A percentile compares a stretch with the other conserved stretches of the same genome.
These are phyloP conservation scores for Selene dorsalis DNA, from an alignment of 2,797 vertebrate genomes.

Conservation along the genomic window DNA sequence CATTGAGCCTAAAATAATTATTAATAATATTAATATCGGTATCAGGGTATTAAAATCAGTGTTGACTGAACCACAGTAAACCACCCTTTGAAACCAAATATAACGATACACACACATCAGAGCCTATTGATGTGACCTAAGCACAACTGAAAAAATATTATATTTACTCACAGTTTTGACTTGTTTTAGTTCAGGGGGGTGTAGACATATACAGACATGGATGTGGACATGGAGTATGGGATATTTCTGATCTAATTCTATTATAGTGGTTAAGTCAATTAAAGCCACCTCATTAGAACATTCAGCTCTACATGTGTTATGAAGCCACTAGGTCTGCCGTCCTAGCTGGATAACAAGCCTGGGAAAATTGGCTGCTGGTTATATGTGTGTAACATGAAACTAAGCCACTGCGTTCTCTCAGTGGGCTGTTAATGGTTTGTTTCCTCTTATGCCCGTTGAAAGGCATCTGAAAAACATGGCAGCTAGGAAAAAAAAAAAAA, in stretches of 20 bases:
- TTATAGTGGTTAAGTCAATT: conserved; percentile 51
- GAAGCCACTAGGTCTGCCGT: conserved; percentile 42
- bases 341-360: conserved; percentile 40
- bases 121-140: conserved; percentile 15
- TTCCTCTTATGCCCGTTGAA: conserved; percentile 50
- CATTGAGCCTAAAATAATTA: too few species aligned
- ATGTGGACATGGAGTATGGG: conserved; percentile 8
- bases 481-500: conserved; percentile 6
- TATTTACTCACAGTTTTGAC: too few species aligned
- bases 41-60: too few species aligned
- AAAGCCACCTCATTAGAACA: conserved; percentile 49
- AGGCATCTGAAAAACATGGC: conserved; percentile 51
- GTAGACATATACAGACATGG: neutral
- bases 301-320: conserved; percentile 47
- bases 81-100: conserved; percentile 17
- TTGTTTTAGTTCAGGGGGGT: conserved; percentile 2
- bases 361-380: conserved; percentile 54
- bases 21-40: too few species aligned
- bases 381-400: conserved; percentile 56
- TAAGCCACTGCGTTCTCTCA: conserved; percentile 57
- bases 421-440: conserved; percentile 63
- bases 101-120: neutral
- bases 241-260: conserved; percentile 25
- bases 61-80: conserved; percentile 6
- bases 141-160: neutral